These are phyloP conservation scores for Trypoxylon attenuatum DNA, from an alignment of 2,888 invertebrate genomes.

Conservation along the genomic window DNA sequence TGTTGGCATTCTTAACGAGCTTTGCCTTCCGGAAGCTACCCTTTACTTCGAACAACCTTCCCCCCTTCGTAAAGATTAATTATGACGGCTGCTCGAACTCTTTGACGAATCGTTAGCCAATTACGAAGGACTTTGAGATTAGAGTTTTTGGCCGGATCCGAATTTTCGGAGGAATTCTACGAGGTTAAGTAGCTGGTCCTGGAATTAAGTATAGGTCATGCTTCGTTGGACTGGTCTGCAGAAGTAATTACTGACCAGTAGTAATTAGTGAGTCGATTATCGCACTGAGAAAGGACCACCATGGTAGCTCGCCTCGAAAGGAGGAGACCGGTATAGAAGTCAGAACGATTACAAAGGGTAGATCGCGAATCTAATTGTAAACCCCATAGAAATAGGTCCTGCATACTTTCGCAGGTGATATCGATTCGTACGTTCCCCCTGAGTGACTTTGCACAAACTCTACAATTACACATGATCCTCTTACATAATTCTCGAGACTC, in stretches of 20 bases:
- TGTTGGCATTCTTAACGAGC: neutral
- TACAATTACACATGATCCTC: conserved; percentile 35
- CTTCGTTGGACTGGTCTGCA: too few species aligned
- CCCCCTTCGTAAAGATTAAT: too few species aligned
- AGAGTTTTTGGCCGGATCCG: too few species aligned
- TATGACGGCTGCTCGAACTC: too few species aligned
- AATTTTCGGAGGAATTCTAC: too few species aligned
- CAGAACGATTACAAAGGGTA: conserved; percentile 43
- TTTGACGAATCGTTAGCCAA: too few species aligned
- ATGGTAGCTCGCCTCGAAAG: conserved; percentile 6
- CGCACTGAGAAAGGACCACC: too few species aligned
- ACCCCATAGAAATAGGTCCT: conserved; percentile 58
- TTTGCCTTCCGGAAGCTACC: too few species aligned
- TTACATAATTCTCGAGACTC: conserved; percentile 22
- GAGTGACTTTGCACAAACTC: conserved; percentile 11
- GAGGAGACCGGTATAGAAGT: conserved; percentile 31
- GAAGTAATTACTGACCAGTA: conserved; percentile 18
- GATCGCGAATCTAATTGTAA: conserved; percentile 50
- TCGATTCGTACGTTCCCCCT: conserved; percentile 30
- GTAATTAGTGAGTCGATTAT: conserved; percentile 46
- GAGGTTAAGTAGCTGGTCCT: neutral
- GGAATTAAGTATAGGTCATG: neutral
- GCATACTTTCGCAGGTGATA: conserved; percentile 61
- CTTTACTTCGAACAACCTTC: too few species aligned
- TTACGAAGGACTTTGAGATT: too few species aligned